Base-by-base conservation (phyloP, 2,888 invertebrate genomes). In the Ichneumon xanthorius region DNA sequence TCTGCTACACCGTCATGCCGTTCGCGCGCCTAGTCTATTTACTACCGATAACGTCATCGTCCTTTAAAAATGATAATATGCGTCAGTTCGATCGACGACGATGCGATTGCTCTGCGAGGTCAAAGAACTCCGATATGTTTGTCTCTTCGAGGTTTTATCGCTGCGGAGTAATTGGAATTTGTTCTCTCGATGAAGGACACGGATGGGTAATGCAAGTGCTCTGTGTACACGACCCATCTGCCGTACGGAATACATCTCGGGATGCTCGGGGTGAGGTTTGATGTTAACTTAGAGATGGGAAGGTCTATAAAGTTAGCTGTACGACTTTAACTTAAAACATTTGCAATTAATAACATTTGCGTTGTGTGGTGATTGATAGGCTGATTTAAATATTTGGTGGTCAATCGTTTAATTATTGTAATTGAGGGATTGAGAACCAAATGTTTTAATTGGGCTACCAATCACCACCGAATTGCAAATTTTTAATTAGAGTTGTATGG, bases 1-100 rank as follows among this genome's bases (percentile, higher is more conserved):
- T 53, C 82, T 78, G 75, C 79, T 85, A 75, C 58, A 26, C 55
- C 50, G 37, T 63, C 26, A 63, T 63, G 9, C n/a, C 19, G n/a
- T 76, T 14, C 19, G 33, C 50, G 63, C 37, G 63, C 33, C 37
- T 45, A 63, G 19, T 16, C 9, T 37, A 67, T 67, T 67, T 67
- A 33, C 61, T 30, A 30, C 14, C 61, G 30, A 63, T 63, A 63
- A 63, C 61, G 61, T 63, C 61, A 61, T 61, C 61, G 61, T 16
- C 14, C 14, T 61, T 61, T 30, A 16, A 14, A 61, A 61, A 61
- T 1, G 5, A 30, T 22, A 61, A 30, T 19, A 61, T 26, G 3
- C 7, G 22, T 22, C 22, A 11, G 26, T 30, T 26, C 16, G 61
- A 61, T 61, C 3, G 26, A 61, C 22, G 16, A 26, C 11, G 26